Base-by-base conservation (phyloP, 2,797 vertebrate species). In the Momotus momota region DNA sequence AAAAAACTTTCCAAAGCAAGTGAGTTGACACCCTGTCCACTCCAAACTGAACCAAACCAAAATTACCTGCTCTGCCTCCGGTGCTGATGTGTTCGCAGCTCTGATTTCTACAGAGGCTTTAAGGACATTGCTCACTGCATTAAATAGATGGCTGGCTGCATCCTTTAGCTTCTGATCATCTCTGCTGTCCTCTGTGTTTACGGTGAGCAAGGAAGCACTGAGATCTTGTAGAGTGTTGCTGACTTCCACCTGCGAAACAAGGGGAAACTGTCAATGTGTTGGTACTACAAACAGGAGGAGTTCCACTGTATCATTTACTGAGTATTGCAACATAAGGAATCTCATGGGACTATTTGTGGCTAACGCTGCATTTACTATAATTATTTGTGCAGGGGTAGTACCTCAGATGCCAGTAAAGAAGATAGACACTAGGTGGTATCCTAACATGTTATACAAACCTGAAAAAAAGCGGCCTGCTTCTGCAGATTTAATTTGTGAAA, bases 81-180 rank as follows among this genome's bases (percentile, higher is more conserved):
- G 16, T 29, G 45, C 64, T 45, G 95, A 88, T 54, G 78, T 9
- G 20, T 96, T 94, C 14, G 33, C 81, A 41, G 78, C 89, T 89
- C 96, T 97, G 54, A 95, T 97, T 65, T 97, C 97, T 54, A 83
- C 95, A 46, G 98, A 98, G 93, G 98, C 98, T 89, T 98, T 98
- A 54, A 99, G 96, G 81, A 99, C 98, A 38, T 98, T 99, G 96
- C 99, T 98, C 78, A 98, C 98, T 86, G 99, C 98, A 78, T 98
- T 98, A 71, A 99, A 97, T 17, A 99, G 97, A 35, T 98, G 97
- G 19, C 81, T 94, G 49, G 98, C 98, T 60, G 98, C 98, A 61
- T 97, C 93, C 49, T 98, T 96, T 86, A 97, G 92, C 93, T 98
- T 96, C 81, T 94, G 33, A 87, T 93, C 83, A 97, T 98, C 96